Conservation (phyloP, 2,797 vertebrate species). For the Prunella strophiata region DNA sequence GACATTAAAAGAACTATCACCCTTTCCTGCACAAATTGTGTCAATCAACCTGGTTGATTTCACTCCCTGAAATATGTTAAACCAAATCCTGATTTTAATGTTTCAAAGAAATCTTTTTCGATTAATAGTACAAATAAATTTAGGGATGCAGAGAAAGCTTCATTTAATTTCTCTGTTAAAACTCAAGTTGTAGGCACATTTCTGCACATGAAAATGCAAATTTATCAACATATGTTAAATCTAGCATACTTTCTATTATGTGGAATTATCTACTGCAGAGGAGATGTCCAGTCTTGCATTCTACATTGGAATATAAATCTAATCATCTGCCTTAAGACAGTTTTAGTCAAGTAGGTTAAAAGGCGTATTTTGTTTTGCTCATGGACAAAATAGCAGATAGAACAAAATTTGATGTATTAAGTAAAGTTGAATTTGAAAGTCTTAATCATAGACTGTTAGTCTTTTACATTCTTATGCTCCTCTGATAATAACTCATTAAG, state of each 20-base stretch:
- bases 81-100: background rate
- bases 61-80: background rate
- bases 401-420: background rate
- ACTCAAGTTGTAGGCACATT: background rate
- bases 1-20: background rate
- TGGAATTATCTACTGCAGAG: background rate
- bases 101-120: background rate
- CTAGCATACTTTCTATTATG: background rate
- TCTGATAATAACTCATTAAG: background rate
- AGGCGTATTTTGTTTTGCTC: background rate
- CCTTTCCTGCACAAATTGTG: background rate
- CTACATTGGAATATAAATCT: background rate
- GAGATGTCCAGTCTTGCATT: background rate
- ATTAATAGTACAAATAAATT: background rate
- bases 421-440: background rate
- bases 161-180: background rate
- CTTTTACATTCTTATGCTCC: background rate
- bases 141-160: background rate
- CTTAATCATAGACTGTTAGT: background rate
- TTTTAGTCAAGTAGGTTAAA: background rate
- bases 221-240: constrained; percentile 13
- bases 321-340: background rate
- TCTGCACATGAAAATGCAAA: background rate
- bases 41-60: background rate
- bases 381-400: background rate